phyloP scores from a whole-genome alignment of 2,888 invertebrate genomes.

The Parnassius smintheus region DNA sequence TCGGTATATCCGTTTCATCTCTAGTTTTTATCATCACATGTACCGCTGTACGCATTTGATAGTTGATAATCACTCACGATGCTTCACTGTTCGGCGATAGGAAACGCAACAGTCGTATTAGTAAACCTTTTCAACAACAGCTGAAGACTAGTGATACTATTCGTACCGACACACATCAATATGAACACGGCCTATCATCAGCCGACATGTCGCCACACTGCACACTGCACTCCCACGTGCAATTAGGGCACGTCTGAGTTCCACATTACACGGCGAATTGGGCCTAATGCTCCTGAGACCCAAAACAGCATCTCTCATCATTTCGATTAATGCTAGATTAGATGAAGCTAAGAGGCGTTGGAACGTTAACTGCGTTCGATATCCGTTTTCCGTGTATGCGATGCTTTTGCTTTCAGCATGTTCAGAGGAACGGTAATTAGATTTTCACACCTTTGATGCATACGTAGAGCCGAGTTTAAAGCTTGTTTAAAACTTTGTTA shows the following conservation, averaged over 20 bases:
- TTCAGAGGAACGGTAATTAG: constrained; percentile 1
- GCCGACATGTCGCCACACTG: constrained; percentile 6
- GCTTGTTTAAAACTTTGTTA: too few species aligned
- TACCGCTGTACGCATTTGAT: too few species aligned
- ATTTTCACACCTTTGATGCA: constrained; percentile 11
- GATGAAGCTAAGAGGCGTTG: constrained; percentile 7
- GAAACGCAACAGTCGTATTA: too few species aligned
- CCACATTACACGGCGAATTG: constrained; percentile 21
- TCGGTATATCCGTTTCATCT: too few species aligned
- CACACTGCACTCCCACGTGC: constrained; percentile 16
- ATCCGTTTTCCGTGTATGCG: constrained; percentile 9
- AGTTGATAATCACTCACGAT: too few species aligned
- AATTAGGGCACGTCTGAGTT: constrained; percentile 22
- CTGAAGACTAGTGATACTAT: too few species aligned
- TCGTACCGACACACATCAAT: not conserved
- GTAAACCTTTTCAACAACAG: too few species aligned
- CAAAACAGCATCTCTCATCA: constrained; percentile 19
- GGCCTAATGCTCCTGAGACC: constrained; percentile 11
- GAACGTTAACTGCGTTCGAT: constrained; percentile 15
- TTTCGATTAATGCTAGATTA: constrained; percentile 8
- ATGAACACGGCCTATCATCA: constrained; percentile 5
- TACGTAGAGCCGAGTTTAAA: too few species aligned
- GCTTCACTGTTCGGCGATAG: too few species aligned
- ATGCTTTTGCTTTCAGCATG: constrained; percentile 1
- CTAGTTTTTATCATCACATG: too few species aligned